Percentiles rank a stretch among this genome's conserved stretches.
These are phyloP conservation scores for Oryzias curvinotus DNA, from an alignment of 2,113 vertebrate genomes.

Conservation along the genomic window DNA sequence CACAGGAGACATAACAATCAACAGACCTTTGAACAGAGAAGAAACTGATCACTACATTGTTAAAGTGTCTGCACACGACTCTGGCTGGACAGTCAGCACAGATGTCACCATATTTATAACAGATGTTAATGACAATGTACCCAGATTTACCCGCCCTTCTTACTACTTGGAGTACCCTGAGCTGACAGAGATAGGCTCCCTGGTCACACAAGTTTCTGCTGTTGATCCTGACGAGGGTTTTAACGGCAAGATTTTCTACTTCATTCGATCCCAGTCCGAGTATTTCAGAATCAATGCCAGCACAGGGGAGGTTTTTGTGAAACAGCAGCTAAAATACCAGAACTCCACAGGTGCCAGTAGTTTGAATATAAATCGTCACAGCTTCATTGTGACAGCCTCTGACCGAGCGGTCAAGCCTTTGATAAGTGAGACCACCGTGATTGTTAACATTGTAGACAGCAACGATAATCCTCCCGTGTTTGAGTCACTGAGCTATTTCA, in stretches of 20 bases:
- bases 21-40: constrained; percentile 91
- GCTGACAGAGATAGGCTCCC: constrained; percentile 84
- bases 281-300: constrained; percentile 93
- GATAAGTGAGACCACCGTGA: constrained; percentile 93
- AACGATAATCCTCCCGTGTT: constrained; percentile 93
- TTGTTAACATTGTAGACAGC: constrained; percentile 91
- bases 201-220: constrained; percentile 88
- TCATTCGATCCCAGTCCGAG: constrained; percentile 94
- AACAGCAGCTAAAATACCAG: constrained; percentile 89
- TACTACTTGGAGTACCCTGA: constrained; percentile 95
- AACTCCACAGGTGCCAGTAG: constrained; percentile 83
- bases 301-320: constrained; percentile 91
- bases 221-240: constrained; percentile 87
- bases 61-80: constrained; percentile 92
- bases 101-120: constrained; percentile 93
- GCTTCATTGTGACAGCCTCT: constrained; percentile 93
- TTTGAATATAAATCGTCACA: constrained; percentile 91
- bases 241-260: constrained; percentile 94
- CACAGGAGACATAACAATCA: constrained; percentile 91
- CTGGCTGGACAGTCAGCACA: constrained; percentile 96
- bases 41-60: constrained; percentile 90
- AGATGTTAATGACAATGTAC: constrained; percentile 93
- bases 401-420: constrained; percentile 86
- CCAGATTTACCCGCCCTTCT: constrained; percentile 89
- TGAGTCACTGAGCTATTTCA: constrained; percentile 82